Conservation (phyloP, 2,797 vertebrate genomes). For the Lepilemur ruficaudatus region DNA sequence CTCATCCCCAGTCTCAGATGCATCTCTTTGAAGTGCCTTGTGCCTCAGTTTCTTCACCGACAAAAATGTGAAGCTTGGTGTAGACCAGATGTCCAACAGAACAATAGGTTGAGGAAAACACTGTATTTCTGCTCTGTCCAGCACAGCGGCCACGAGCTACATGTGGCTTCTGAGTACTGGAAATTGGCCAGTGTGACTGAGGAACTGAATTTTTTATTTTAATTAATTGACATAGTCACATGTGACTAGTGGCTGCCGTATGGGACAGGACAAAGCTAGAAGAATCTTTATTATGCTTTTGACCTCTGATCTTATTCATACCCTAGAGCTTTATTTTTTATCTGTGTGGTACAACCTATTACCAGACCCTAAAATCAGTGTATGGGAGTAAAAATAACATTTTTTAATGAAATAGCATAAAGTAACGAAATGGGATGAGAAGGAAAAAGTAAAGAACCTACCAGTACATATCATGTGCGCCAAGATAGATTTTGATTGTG, state of each 20-base stretch:
- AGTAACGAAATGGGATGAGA: background rate
- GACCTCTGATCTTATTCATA: background rate
- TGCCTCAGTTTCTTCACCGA: background rate
- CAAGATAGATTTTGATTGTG: conserved; percentile 2
- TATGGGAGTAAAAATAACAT: background rate
- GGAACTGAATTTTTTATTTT: background rate
- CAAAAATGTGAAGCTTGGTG: background rate
- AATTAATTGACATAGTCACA: background rate
- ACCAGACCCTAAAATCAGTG: background rate
- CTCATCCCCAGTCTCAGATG: no score
- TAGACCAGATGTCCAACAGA: background rate
- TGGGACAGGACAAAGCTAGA: background rate
- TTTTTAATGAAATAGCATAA: conserved; percentile 22
- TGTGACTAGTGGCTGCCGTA: background rate
- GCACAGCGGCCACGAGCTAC: background rate
- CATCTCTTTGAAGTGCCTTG: background rate
- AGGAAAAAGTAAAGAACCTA: background rate
- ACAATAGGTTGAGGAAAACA: background rate
- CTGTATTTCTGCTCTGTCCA: background rate
- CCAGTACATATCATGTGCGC: background rate
- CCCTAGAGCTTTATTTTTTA: background rate
- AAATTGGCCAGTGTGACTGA: background rate
- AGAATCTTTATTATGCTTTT: background rate
- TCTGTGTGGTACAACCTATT: background rate
- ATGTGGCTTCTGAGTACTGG: background rate